A percentile compares a stretch with the other conserved stretches of the same genome.
Conservation (phyloP, 2,888 invertebrate species). For the Vesta saturnalis region DNA sequence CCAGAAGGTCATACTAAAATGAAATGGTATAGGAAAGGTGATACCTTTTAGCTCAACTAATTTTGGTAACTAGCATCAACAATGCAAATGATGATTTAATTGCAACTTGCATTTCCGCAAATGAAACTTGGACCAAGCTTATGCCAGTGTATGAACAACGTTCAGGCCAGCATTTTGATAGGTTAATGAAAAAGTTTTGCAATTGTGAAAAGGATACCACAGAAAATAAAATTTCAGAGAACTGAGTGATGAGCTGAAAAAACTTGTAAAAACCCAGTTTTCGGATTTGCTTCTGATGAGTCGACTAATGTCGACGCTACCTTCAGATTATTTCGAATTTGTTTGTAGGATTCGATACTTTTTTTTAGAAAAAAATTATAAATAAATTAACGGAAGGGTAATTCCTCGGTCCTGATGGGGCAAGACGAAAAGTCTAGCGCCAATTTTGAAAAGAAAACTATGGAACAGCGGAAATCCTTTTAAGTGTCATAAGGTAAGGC, state of each 20-base stretch:
- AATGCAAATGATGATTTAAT: neutral
- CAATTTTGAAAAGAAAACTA: neutral
- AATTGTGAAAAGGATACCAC: conserved; percentile 11
- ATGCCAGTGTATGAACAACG: neutral
- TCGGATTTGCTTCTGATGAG: neutral
- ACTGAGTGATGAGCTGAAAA: neutral
- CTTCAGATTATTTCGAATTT: conserved; percentile 5
- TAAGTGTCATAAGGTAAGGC: neutral
- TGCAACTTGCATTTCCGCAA: neutral
- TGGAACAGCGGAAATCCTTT: neutral
- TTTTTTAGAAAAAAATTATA: neutral
- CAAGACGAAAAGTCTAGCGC: neutral
- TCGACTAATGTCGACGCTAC: conserved; percentile 5
- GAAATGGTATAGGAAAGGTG: neutral
- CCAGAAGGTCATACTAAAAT: neutral
- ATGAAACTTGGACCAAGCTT: neutral
- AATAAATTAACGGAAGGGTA: neutral
- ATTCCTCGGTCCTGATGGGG: neutral
- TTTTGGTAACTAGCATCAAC: neutral
- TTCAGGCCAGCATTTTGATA: neutral
- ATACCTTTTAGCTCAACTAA: neutral
- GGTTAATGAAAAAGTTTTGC: neutral
- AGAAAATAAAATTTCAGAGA: neutral
- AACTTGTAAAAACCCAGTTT: neutral
- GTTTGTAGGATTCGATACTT: neutral